Base-by-base conservation (phyloP, 2,888 invertebrate species). In the Timema podura region DNA sequence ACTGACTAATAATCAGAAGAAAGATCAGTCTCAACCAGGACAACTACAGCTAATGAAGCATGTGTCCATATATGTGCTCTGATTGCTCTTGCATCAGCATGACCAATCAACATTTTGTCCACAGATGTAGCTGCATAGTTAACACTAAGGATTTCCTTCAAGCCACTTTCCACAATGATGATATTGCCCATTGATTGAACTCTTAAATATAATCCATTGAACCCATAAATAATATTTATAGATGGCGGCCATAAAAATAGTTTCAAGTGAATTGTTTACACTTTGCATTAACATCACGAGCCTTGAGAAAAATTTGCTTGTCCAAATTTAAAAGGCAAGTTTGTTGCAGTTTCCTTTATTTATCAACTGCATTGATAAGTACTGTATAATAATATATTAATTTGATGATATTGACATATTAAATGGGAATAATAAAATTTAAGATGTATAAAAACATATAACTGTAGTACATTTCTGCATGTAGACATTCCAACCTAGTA, bases 41-140 rank as follows among this genome's bases (percentile, higher is more conserved):
- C 16, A n/a, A 57, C n/a, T 9, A 7, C 13, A 6, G n/a, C n/a
- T n/a, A n/a, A n/a, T n/a, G n/a, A n/a, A n/a, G n/a, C n/a, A n/a
- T n/a, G n/a, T n/a, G n/a, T n/a, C 6, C 57, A 57, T 6, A 57
- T 57, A 57, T 57, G 57, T 9, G 15, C 57, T 9, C 57, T 57
- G 57, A 57, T 9, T 15, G 57, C 57, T 6, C 8, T n/a, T 11
- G 57, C n/a, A 13, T 57, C n/a, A 13, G 57, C 57, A 11, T 11
- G 57, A 11, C 57, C 57, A 9, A 16, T 7, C 59, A 59, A 49
- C 13, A 57, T n/a, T 57, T 57, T 57, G n/a, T 57, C 57, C n/a
- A 57, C 6, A 6, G 15, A 15, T 7, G n/a, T 57, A 15, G 7
- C n/a, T 8, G 57, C 57, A 57, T 57, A 57, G 16, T 6, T 57